These are phyloP conservation scores for Trigoniulus corallinus DNA, from an alignment of 1,140 invertebrate species.

Conservation along the genomic window DNA sequence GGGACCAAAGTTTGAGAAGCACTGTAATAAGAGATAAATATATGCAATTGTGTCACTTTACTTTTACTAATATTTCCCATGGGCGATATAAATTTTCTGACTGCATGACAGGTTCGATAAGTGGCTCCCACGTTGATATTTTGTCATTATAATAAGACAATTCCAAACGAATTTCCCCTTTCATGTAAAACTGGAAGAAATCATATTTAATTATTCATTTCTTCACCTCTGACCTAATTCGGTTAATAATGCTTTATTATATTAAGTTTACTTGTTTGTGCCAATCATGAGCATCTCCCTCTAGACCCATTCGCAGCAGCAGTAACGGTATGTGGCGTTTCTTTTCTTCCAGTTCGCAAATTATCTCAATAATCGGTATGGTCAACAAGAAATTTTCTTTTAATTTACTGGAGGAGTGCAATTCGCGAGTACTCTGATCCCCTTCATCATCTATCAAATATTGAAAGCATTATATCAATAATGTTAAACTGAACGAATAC, in stretches of 20 bases:
- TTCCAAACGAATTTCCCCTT: conserved; percentile 41
- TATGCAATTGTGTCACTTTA: conserved; percentile 20
- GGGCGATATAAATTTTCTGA: conserved; percentile 46
- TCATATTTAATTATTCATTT: not conserved
- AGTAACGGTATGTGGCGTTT: conserved; percentile 28
- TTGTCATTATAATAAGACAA: conserved; percentile 57
- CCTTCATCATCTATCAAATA: too few species aligned
- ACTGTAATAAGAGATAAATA: too few species aligned
- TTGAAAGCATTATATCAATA: too few species aligned
- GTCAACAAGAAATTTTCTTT: conserved; percentile 29
- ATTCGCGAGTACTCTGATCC: too few species aligned
- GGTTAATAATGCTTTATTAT: too few species aligned
- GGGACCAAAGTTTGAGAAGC: too few species aligned
- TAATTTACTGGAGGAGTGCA: too few species aligned
- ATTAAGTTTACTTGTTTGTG: conserved; percentile 25
- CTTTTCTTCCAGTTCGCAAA: conserved; percentile 39
- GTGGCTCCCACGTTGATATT: conserved; percentile 54
- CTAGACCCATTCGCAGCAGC: conserved; percentile 33
- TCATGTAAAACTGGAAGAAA: conserved; percentile 11
- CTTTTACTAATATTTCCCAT: conserved; percentile 52
- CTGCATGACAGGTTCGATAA: conserved; percentile 51
- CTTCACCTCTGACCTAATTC: too few species aligned
- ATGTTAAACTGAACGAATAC: too few species aligned
- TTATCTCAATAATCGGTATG: conserved; percentile 35
- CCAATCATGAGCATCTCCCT: conserved; percentile 45